Conservation (phyloP, 2,888 invertebrate genomes). For the Eilema sororculum region DNA sequence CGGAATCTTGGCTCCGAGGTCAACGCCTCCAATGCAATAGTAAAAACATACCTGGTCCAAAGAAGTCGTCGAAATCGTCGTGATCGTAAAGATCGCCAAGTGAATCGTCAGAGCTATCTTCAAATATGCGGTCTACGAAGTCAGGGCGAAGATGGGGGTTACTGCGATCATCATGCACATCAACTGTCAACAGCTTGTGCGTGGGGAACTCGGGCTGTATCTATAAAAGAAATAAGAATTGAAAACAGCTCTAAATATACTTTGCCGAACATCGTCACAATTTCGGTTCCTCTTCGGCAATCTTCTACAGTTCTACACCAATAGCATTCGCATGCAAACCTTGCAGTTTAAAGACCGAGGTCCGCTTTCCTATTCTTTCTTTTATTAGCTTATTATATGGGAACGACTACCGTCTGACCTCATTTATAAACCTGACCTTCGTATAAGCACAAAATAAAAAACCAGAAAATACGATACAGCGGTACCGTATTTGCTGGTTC, state of each 20-base stretch:
- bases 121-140: constrained; percentile 71
- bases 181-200: constrained; percentile 66
- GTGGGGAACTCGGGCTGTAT: constrained; percentile 54
- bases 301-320: too few species aligned
- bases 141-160: constrained; percentile 75
- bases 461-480: too few species aligned
- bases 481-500: too few species aligned
- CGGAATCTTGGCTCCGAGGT: background rate
- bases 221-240: constrained; percentile 10
- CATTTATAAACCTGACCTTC: too few species aligned
- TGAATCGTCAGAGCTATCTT: constrained; percentile 73
- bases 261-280: too few species aligned
- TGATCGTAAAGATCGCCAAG: constrained; percentile 71
- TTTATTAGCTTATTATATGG: background rate
- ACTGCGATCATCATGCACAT: constrained; percentile 70
- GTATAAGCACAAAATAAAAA: too few species aligned
- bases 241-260: too few species aligned
- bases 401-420: background rate
- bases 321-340: too few species aligned
- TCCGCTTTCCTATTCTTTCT: too few species aligned
- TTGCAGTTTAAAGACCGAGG: too few species aligned
- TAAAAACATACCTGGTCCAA: constrained; percentile 58
- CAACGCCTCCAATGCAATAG: background rate
- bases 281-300: background rate
- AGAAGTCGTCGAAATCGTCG: constrained; percentile 69